phyloP scores from a whole-genome alignment of 2,113 vertebrate genomes.

The Rhinolophus sinicus region DNA sequence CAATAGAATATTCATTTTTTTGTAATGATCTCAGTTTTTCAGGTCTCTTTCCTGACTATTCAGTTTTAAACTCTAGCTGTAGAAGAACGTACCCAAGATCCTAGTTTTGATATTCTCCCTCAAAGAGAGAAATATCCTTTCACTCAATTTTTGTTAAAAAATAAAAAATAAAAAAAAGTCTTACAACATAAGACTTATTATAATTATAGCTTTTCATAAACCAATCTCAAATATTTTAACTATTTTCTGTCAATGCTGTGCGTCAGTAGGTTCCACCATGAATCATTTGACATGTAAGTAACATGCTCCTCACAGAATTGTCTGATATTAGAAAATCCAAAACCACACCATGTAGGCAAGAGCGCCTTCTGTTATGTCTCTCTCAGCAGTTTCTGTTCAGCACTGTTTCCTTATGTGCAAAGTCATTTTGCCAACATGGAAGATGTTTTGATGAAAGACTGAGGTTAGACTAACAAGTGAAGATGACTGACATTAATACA shows the following conservation, averaged over 20 bases:
- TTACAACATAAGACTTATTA: not conserved
- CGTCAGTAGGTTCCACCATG: not conserved
- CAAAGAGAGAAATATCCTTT: not conserved
- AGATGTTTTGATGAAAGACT: not conserved
- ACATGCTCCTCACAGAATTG: not conserved
- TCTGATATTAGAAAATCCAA: not conserved
- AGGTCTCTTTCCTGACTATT: not conserved
- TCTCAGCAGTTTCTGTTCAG: not conserved
- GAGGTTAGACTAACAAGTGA: not conserved
- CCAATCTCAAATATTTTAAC: not conserved
- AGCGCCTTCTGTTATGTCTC: not conserved
- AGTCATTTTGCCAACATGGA: not conserved
- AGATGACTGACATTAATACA: not conserved
- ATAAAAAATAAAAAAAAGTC: not conserved
- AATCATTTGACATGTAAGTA: not conserved
- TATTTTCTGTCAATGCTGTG: not conserved
- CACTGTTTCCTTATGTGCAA: not conserved
- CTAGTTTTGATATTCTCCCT: not conserved
- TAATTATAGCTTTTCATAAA: not conserved
- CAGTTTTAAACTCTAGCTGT: not conserved
- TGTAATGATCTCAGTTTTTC: constrained; percentile 19
- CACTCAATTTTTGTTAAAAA: not conserved
- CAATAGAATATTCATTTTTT: constrained; percentile 22
- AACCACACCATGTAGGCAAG: not conserved
- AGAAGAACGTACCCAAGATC: not conserved